phyloP scores from a whole-genome alignment of 2,113 vertebrate genomes.

The Sigmodon hispidus region DNA sequence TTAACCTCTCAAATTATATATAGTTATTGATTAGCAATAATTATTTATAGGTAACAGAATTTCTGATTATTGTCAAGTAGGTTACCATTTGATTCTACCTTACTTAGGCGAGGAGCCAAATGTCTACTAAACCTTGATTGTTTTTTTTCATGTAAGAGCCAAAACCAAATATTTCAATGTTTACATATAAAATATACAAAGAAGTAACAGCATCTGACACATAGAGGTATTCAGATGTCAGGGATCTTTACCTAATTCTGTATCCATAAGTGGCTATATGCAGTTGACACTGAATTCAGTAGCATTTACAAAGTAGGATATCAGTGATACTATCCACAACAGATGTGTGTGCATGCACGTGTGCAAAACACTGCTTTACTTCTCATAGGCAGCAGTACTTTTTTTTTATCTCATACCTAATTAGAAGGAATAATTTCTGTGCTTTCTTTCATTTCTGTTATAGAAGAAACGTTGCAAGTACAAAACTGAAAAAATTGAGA shows the following conservation, averaged over 20 bases:
- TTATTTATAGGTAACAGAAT: not conserved
- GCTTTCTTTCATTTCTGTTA: constrained; percentile 63
- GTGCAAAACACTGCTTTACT: not conserved
- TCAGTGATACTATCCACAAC: not conserved
- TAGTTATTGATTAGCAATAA: not conserved
- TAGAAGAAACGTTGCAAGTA: constrained; percentile 97
- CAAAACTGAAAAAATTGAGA: constrained; percentile 94
- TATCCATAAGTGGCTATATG: not conserved
- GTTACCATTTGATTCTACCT: not conserved
- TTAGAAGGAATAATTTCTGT: constrained; percentile 47
- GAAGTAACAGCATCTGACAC: not conserved
- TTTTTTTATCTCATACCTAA: not conserved
- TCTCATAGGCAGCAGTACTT: constrained; percentile 46
- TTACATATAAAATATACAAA: not conserved
- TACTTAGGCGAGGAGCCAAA: not conserved
- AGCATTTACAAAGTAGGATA: not conserved
- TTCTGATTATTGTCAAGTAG: not conserved
- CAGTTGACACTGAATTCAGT: not conserved
- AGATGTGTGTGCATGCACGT: too few relatives aligned
- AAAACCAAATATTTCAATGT: not conserved
- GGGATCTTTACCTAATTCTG: not conserved
- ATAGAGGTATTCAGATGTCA: not conserved
- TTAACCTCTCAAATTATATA: constrained; percentile 22
- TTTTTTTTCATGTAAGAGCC: constrained; percentile 32
- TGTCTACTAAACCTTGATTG: not conserved